Conservation (phyloP, 2,797 vertebrate species). For the Danio jaintianensis region DNA sequence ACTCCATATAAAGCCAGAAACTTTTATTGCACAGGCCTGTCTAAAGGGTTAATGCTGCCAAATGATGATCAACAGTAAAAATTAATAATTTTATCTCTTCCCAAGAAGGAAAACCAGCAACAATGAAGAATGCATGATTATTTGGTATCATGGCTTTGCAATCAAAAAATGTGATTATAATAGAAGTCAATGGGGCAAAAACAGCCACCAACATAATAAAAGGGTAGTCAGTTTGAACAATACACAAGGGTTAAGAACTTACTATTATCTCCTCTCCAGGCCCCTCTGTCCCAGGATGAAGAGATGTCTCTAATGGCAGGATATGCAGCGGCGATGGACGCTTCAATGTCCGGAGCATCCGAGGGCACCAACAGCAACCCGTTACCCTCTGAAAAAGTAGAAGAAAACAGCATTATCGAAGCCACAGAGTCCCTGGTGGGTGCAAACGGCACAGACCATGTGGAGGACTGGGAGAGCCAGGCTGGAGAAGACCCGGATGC, state of each 20-base stretch:
- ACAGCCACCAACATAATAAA: too few relatives aligned
- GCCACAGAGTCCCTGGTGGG: slow-evolving; percentile 66
- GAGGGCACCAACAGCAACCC: slow-evolving; percentile 58
- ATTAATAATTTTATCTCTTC: too few relatives aligned
- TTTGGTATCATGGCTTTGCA: neutral
- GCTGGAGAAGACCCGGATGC: slow-evolving; percentile 81
- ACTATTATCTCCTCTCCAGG: slow-evolving; percentile 59
- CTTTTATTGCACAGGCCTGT: too few relatives aligned
- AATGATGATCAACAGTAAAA: too few relatives aligned
- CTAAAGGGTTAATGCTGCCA: too few relatives aligned
- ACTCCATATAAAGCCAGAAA: too few relatives aligned
- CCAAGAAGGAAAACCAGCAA: too few relatives aligned
- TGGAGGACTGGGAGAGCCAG: slow-evolving; percentile 78
- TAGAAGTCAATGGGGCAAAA: too few relatives aligned
- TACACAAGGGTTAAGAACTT: too few relatives aligned
- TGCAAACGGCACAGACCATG: slow-evolving; percentile 64
- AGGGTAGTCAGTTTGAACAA: too few relatives aligned
- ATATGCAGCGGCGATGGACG: slow-evolving; percentile 92
- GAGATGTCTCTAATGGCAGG: slow-evolving; percentile 88
- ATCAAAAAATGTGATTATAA: too few relatives aligned
- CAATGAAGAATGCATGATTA: too few relatives aligned
- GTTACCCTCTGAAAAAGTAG: neutral
- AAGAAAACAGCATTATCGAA: slow-evolving; percentile 54
- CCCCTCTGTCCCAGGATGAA: slow-evolving; percentile 90
- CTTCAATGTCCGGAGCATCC: slow-evolving; percentile 74